Percentiles rank a stretch among this genome's conserved stretches.
phyloP scores from a whole-genome alignment of 2,888 invertebrate species.

The Idaea biselata region DNA sequence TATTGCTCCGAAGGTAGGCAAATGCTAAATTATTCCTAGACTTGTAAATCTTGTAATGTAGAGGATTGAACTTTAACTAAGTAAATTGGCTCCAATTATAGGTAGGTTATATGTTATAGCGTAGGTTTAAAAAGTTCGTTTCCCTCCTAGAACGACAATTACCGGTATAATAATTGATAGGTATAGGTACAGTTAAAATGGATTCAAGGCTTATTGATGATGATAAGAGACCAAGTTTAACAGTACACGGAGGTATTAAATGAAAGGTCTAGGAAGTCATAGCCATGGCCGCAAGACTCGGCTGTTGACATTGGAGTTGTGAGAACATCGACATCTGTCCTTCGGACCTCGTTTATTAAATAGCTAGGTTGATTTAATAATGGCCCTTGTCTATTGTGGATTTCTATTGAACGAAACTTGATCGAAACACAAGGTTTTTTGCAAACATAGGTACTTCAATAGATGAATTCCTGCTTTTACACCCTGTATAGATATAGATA shows the following conservation, averaged over 20 bases:
- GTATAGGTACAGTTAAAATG: neutral
- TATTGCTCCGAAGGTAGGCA: constrained; percentile 3
- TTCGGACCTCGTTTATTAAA: constrained; percentile 5
- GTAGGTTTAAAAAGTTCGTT: neutral
- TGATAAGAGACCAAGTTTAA: neutral
- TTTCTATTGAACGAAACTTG: too few relatives aligned
- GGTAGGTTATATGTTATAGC: neutral
- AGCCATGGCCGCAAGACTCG: constrained; percentile 10
- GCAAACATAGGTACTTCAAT: too few relatives aligned
- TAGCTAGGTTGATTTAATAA: constrained; percentile 9
- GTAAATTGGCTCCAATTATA: neutral
- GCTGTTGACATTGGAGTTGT: constrained; percentile 10
- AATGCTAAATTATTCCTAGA: constrained; percentile 3
- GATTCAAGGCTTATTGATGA: neutral
- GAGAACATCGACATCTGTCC: constrained; percentile 12
- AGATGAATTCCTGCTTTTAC: too few relatives aligned
- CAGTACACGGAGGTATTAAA: neutral
- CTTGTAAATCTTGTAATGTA: neutral
- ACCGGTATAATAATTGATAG: neutral
- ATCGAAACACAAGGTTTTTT: too few relatives aligned
- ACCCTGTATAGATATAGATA: too few relatives aligned
- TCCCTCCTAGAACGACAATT: constrained; percentile 12
- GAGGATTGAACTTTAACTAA: neutral
- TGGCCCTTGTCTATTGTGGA: neutral
- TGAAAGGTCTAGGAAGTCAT: constrained; percentile 7